Conservation (phyloP, 2,888 invertebrate genomes). For the Leucophenga montana region DNA sequence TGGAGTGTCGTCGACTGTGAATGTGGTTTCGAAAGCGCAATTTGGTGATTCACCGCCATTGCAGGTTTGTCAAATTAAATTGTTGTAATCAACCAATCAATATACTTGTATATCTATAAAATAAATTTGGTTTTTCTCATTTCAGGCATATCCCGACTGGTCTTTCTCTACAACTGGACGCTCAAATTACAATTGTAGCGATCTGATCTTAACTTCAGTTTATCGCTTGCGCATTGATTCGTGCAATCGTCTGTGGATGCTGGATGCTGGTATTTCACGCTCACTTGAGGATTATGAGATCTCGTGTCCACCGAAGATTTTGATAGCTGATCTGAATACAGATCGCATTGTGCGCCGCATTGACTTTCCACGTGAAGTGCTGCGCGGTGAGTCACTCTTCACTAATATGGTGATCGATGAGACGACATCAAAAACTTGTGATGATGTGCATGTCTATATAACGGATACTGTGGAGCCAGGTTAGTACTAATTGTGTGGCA, state of each 20-base stretch:
- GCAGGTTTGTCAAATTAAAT: constrained; percentile 73
- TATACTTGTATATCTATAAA: too few relatives aligned
- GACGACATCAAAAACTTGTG: constrained; percentile 79
- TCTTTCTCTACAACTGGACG: constrained; percentile 83
- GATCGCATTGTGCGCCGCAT: constrained; percentile 76
- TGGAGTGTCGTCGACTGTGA: constrained; percentile 85
- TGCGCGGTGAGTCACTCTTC: constrained; percentile 83
- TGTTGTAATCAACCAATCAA: background rate
- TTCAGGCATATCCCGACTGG: constrained; percentile 83
- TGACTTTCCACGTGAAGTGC: constrained; percentile 82
- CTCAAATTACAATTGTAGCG: constrained; percentile 83
- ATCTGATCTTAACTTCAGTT: constrained; percentile 84
- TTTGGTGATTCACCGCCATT: constrained; percentile 81
- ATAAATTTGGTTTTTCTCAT: background rate
- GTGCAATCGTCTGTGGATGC: constrained; percentile 88
- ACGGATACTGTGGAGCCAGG: constrained; percentile 88
- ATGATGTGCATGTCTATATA: constrained; percentile 86
- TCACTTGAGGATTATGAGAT: constrained; percentile 79
- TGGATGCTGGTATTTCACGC: constrained; percentile 80
- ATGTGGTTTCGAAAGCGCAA: constrained; percentile 79
- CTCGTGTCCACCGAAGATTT: constrained; percentile 85
- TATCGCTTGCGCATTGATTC: constrained; percentile 84
- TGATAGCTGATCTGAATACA: constrained; percentile 85
- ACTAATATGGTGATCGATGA: constrained; percentile 88
- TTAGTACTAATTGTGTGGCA: constrained; percentile 65